Evolutionary conservation across 2,113 vertebrate species (phyloP), one percentile per base, ranked within the genome.

Genomic region (Xiphophorus maculatus): DNA sequence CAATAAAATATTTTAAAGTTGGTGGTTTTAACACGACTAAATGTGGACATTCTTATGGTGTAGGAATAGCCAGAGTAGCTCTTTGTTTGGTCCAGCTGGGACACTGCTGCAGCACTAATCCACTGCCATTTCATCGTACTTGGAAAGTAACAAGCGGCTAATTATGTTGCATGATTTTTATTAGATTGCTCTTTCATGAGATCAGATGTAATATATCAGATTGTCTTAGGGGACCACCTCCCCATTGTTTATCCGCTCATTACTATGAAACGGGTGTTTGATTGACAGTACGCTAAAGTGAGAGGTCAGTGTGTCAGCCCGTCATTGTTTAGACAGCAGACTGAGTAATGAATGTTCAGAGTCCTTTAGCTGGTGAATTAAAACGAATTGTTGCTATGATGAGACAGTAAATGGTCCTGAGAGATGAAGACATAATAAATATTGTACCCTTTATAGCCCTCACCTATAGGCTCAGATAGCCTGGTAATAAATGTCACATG

Each of bases 311-410:
- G 51, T 73, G 82, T 90, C 83, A 87, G 77, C 77, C 81, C 54
- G 60, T 85, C 33, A 58, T 79, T 90, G 88, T 91, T 93, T 90
- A 74, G 88, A 89, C 81, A 88, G 86, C 77, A 81, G 82, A 82
- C 75, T 86, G 87, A 88, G 89, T 92, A 75, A 92, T 87, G 90
- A 89, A 90, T 78, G 84, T 79, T 77, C 86, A 27, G 70, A 88
- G 33, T 89, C 84, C 84, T 88, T 90, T 89, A 88, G 79, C 71
- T 69, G 74, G 70, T 84, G 84, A 88, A 89, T 91, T 86, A 87
- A 88, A 91, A 89, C 83, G 54, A 91, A 92, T 83, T 90, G 89
- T 84, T 81, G 81, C 74, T 78, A 82, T 85, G 84, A 92, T 84
- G 84, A 89, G 90, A 73, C 78, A 58, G 65, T 71, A 82, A 87